Evolutionary conservation across 2,113 vertebrate genomes (phyloP).

Genomic region (Muntiacus muntjak): DNA sequence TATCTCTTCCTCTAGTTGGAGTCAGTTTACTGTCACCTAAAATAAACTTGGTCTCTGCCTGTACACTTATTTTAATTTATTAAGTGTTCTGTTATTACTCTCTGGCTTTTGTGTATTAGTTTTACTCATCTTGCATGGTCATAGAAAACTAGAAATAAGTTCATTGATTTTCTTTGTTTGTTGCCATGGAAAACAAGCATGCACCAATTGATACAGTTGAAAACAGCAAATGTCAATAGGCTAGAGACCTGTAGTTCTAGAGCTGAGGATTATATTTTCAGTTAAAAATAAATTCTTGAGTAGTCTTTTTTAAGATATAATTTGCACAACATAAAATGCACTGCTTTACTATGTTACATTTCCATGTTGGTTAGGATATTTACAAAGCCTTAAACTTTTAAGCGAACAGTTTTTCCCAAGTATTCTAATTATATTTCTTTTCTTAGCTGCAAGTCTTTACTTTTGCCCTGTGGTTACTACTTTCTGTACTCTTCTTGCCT

Average conservation of each 20-base stretch:
- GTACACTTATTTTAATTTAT: not conserved
- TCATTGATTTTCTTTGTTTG: not conserved
- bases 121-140: not conserved
- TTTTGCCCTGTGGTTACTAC: not conserved
- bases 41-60: not conserved
- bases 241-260: not conserved
- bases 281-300: conserved; percentile 15
- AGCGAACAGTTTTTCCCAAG: not conserved
- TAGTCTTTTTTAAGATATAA: not conserved
- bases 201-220: not conserved
- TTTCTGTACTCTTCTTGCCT: not conserved
- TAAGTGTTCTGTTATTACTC: not conserved
- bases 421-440: not conserved
- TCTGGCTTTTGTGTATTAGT: not conserved
- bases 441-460: conserved; percentile 10
- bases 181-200: not conserved
- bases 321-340: not conserved
- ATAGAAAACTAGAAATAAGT: not conserved
- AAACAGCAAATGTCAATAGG: not conserved
- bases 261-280: not conserved
- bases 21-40: not conserved
- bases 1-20: not conserved
- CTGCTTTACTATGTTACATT: not conserved
- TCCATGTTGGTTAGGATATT: not conserved
- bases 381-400: not conserved